These are phyloP conservation scores for Pteropus alecto DNA, from an alignment of 2,113 vertebrate species.

Conservation along the genomic window DNA sequence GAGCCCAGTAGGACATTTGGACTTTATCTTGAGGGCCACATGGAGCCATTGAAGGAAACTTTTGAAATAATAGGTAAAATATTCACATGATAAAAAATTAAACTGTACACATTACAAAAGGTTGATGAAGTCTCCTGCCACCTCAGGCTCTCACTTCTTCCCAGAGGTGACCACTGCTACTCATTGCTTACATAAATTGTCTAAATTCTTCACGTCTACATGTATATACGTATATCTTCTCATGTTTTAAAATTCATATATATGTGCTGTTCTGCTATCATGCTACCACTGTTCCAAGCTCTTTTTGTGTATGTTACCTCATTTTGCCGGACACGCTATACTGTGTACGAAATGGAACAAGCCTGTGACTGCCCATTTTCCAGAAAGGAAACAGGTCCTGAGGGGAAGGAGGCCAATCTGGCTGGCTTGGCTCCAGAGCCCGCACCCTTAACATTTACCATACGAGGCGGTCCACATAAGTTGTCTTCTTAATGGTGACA, in stretches of 20 bases:
- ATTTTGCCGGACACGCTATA: neutral
- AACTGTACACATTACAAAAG: neutral
- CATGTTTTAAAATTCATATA: neutral
- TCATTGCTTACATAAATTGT: neutral
- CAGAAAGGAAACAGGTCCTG: neutral
- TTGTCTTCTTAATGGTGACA: neutral
- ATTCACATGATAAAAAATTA: neutral
- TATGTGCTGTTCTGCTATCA: neutral
- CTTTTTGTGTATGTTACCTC: neutral
- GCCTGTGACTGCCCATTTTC: neutral
- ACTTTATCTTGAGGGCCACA: neutral
- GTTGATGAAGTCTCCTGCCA: neutral
- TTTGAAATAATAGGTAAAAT: neutral
- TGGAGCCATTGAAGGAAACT: neutral
- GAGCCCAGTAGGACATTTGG: neutral
- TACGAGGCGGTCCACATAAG: fast-evolving
- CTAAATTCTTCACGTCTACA: neutral
- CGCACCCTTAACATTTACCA: neutral
- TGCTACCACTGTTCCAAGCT: neutral
- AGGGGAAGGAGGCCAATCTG: neutral
- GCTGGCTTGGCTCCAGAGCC: neutral
- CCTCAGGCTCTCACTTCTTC: neutral
- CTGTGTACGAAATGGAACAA: neutral
- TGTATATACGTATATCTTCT: neutral
- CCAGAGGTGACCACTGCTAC: neutral